Evolutionary conservation across 2,888 invertebrate genomes (phyloP), one percentile per base, ranked within the genome.

Genomic region (Pollenia angustigena): DNA sequence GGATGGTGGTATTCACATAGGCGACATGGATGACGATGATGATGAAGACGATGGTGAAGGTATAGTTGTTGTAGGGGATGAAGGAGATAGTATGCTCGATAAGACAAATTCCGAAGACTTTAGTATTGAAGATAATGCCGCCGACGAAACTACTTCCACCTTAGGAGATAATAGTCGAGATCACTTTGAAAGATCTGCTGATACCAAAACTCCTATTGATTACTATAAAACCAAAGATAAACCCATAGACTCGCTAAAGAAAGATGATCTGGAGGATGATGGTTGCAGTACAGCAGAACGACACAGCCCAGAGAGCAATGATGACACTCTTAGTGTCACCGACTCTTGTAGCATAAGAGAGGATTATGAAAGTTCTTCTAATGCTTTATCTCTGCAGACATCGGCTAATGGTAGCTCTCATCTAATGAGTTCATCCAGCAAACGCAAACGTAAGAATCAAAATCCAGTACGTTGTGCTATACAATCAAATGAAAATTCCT

Each of bases 401-500:
- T 75, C 83, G 3, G 84, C 84, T 18, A 88, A 89, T 58, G 88
- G 87, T 7, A 81, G 85, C 9, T 75, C 88, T 50, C 78, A 84
- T 40, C 85, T 80, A 11, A 87, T 87, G 40, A 85, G 86, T 46
- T 90, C 90, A 32, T 91, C 96, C n/a, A 95, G 95, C 90, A 96
- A 96, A 91, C 94, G 97, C 79, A 98, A 98, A 93, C 95, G 98
- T 44, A 98, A 98, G 94, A 97, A 96, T 90, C 96, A 97, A 90
- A 98, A 98, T 92, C 98, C 98, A 0, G 97, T 96, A 1, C 95
- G 97, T 87, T 96, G 97, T 91, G 95, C 97, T n/a, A 90, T 93
- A 44, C 92, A 93, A 74, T 92, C 93, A 50, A 90, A 91, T 78
- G 91, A 92, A 86, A 92, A 92, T 64, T 92, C 92, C 81, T 91